Evolutionary conservation across 2,113 vertebrate species (phyloP).

Genomic region (Erythrolamprus reginae): DNA sequence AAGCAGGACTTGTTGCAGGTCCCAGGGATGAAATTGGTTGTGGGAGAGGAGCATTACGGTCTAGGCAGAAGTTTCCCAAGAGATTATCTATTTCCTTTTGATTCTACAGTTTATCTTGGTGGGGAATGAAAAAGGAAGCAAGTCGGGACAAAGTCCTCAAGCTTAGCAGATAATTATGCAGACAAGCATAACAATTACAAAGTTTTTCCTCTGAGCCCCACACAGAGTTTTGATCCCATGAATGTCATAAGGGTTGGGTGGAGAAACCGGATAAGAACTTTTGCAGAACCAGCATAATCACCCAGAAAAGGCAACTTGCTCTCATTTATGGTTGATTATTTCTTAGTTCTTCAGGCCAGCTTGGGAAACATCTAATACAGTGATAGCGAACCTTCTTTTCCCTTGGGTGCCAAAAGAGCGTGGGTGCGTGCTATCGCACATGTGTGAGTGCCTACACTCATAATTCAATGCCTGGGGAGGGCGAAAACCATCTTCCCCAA

Average conservation of each 20-base stretch:
- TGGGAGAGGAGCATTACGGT: fast-evolving
- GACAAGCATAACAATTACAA: neutral
- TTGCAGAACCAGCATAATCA: neutral
- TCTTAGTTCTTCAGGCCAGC: neutral
- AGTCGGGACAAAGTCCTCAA: neutral
- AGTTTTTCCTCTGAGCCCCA: neutral
- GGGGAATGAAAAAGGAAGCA: fast-evolving
- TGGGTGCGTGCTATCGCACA: no score
- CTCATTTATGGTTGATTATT: neutral
- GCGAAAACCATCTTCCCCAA: no score
- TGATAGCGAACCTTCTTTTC: no score
- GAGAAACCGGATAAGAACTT: neutral
- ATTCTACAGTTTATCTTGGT: neutral
- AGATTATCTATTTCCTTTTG: neutral
- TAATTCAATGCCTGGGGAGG: no score
- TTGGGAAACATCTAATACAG: neutral
- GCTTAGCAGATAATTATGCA: neutral
- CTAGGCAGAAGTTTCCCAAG: neutral
- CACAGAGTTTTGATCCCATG: neutral
- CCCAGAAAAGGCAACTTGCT: neutral
- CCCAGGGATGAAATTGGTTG: neutral
- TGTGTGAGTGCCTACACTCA: no score
- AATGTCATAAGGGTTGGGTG: neutral
- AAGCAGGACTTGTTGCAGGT: neutral
- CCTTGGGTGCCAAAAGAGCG: no score